These are phyloP conservation scores for Daphoenositta chrysoptera DNA, from an alignment of 2,113 vertebrate species.

Conservation along the genomic window DNA sequence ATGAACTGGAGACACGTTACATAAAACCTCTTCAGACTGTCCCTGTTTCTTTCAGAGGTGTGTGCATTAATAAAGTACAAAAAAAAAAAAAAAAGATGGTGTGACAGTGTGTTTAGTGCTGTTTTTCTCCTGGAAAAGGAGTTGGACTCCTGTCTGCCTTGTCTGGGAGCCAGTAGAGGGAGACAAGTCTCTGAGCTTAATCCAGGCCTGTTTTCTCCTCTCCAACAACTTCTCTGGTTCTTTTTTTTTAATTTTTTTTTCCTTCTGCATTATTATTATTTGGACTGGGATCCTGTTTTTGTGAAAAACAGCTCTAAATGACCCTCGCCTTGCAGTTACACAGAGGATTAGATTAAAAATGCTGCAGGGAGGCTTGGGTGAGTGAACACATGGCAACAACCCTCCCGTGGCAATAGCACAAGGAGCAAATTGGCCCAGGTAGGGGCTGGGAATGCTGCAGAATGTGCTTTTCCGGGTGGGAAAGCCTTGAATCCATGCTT, in stretches of 20 bases:
- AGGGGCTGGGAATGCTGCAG: neutral
- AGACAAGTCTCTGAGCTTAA: slow-evolving; percentile 67
- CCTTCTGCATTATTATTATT: neutral
- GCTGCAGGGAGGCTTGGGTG: slow-evolving; percentile 16
- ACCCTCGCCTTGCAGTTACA: slow-evolving; percentile 29
- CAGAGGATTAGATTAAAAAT: slow-evolving; percentile 64
- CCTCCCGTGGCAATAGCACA: neutral
- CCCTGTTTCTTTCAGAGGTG: neutral
- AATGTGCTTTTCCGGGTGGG: neutral
- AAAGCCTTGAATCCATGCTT: rapidly evolving
- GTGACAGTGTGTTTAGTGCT: neutral
- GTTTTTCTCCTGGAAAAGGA: neutral
- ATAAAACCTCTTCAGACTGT: neutral
- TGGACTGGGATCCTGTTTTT: slow-evolving; percentile 32
- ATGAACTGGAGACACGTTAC: neutral
- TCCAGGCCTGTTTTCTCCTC: neutral
- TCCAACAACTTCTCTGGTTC: neutral
- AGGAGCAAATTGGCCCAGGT: neutral
- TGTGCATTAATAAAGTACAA: neutral
- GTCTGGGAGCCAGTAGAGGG: slow-evolving; percentile 65
- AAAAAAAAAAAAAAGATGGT: neutral
- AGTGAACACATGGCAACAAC: neutral
- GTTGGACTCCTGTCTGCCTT: neutral
- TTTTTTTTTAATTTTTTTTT: too few relatives aligned
- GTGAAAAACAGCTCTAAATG: slow-evolving; percentile 59